Base-by-base conservation (phyloP, 2,797 vertebrate genomes). In the Falco columbarius region DNA sequence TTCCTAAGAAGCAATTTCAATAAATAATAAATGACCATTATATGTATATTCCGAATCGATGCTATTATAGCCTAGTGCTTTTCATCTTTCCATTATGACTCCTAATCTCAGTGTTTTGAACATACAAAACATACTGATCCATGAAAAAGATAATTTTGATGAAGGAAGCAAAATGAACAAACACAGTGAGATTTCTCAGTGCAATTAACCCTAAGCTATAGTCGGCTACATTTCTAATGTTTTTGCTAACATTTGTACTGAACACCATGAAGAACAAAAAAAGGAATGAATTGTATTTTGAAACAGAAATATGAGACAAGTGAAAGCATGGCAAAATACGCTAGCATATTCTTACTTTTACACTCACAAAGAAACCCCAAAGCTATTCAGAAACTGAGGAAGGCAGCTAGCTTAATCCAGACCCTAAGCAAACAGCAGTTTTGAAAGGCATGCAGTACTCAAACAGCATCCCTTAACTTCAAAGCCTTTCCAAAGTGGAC, bases 401-500 rank as follows among this genome's bases (percentile, higher is more conserved):
- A 82, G 51, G 74, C 56, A 89, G 58, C 18, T 75, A 52, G 46
- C 40, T 71, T 92, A 93, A 93, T 74, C 89, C 61, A 88, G 44
- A 77, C 54, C 27, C 56, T 30, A 59, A 93, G 68, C 29, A 83
- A 91, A 61, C 15, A 52, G 76, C 40, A 32, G 30, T 74, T 96
- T 68, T 46, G 32, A 85, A 93, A 82, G 52, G 81, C 36, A n/a
- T 73, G 52, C 61, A 54, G 56, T 42, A 7, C 80, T 85, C 65
- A 83, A 89, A 82, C 49, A 77, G 61, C 63, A 89, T 83, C 46
- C 54, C 59, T 81, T 82, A 71, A 81, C 72, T 92, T 95, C 92
- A 96, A 93, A 95, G 82, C 16, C 22, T 58, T 94, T 93, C 67
- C 89, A 66, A 90, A 94, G 71, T 14, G 61, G 65, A 46, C 30